Base-by-base conservation (phyloP, 2,888 invertebrate species). In the Melinopterus prodromus region DNA sequence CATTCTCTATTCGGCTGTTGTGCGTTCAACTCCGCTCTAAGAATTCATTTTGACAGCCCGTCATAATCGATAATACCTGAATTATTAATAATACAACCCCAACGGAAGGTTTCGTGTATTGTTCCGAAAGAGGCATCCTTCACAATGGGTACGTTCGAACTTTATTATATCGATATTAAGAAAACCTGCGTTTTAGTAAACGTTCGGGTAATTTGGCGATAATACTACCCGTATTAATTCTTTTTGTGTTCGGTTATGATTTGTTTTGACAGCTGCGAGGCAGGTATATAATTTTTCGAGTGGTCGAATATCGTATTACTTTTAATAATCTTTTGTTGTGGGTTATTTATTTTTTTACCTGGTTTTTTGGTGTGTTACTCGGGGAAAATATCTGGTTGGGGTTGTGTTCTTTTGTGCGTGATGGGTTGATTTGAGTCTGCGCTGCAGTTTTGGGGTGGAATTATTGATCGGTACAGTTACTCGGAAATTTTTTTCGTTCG, bases 241-340 rank as follows among this genome's bases (percentile, higher is more conserved):
- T 78, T 78, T 80, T 77, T 78, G 81, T 82, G 81, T 83, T 80
- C 69, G 69, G 76, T 77, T 83, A 82, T 84, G 83, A 84, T 81
- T 74, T 84, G 83, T 84, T 84, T 81, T 84, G 84, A 84, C 84
- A 82, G 79, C 72, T 74, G 72, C 26, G 53, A 12, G 53, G 53
- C 53, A 53, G 53, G 53, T 53, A 26, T 36, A 36, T 16, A 69
- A 78, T 76, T 77, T 72, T 79, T 76, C 72, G 72, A 70, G 79
- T 16, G 35, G 69, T 6, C 38, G 71, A 75, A 76, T 75, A 36
- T 75, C 37, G n/a, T 15, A 16, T n/a, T 16, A 70, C 37, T 38
- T 26, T 26, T 26, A 26, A 26, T 26, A 26, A 26, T 26, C 26
- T 26, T 26, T 26, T 26, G 26, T 75, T 70, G 53, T 53, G 53